Conservation (phyloP, 2,113 vertebrate genomes). For the Epinephelus moara region DNA sequence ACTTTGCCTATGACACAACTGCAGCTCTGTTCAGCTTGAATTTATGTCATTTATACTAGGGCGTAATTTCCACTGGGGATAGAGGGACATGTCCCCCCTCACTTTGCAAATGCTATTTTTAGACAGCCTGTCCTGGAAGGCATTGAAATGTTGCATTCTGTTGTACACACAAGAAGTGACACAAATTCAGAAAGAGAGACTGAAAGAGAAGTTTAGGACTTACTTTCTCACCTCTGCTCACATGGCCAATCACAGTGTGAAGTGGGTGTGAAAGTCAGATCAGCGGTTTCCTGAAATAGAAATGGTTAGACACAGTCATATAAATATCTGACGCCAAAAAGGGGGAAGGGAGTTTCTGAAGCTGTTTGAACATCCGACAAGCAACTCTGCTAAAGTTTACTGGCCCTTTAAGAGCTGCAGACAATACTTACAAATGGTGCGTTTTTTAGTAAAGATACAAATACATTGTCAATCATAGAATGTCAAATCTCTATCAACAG, state of each 20-base stretch:
- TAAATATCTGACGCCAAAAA: no score
- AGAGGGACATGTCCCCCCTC: neutral
- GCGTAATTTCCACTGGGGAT: neutral
- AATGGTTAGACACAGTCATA: no score
- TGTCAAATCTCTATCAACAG: neutral
- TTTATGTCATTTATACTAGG: neutral
- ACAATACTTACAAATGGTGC: neutral
- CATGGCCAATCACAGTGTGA: no score
- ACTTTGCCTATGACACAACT: neutral
- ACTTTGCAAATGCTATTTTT: neutral
- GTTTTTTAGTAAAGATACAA: neutral
- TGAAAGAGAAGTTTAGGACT: neutral
- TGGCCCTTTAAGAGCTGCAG: neutral
- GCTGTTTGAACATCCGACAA: neutral
- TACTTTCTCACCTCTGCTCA: neutral
- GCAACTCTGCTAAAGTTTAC: neutral
- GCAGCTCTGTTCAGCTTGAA: neutral
- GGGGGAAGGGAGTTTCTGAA: no score
- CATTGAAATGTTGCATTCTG: neutral
- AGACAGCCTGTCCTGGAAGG: neutral
- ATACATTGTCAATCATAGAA: neutral
- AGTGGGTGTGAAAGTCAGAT: no score
- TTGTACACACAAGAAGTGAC: neutral
- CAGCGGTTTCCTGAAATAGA: no score
- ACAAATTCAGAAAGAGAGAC: neutral